Evolutionary conservation across 2,888 invertebrate genomes (phyloP).

Genomic region (Drosophila rellima): DNA sequence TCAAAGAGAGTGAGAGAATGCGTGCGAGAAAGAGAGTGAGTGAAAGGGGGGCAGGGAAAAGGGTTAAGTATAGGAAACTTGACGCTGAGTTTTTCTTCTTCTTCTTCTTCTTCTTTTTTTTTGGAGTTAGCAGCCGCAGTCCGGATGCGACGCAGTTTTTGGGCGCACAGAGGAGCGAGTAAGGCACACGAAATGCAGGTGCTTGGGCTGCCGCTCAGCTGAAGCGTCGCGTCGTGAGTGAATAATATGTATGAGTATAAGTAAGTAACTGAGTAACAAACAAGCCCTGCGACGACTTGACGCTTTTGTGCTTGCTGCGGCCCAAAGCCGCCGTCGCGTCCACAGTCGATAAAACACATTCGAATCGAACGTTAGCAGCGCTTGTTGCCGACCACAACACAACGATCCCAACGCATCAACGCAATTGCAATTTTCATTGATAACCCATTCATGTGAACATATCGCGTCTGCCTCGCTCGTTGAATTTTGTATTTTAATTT

Average conservation of each 20-base stretch:
- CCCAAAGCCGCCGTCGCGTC: conserved; percentile 61
- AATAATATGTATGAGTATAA: conserved; percentile 1
- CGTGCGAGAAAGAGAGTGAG: not conserved
- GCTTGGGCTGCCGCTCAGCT: conserved; percentile 34
- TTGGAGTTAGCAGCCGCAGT: conserved; percentile 29
- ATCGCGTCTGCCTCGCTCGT: conserved; percentile 22
- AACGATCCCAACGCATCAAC: conserved; percentile 11
- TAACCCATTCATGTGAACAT: conserved; percentile 68
- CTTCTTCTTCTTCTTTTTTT: no score
- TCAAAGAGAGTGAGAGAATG: not conserved
- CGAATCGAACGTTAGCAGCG: conserved; percentile 77
- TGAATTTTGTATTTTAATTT: conserved; percentile 9
- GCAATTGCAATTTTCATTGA: conserved; percentile 72
- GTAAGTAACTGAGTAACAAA: conserved; percentile 18
- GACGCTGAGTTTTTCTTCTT: conserved; percentile 45
- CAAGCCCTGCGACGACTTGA: conserved; percentile 67
- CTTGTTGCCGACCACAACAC: conserved; percentile 43
- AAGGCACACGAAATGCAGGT: conserved; percentile 70
- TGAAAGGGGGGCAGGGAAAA: not conserved
- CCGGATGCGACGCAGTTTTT: conserved; percentile 60
- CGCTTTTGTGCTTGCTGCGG: conserved; percentile 48
- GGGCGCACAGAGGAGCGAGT: conserved; percentile 48
- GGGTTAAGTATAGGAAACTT: conserved; percentile 57
- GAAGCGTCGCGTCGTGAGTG: conserved; percentile 23
- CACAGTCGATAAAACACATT: conserved; percentile 81